Evolutionary conservation across 2,797 vertebrate genomes (phyloP).

Genomic region (Pangasius mekongensis): DNA sequence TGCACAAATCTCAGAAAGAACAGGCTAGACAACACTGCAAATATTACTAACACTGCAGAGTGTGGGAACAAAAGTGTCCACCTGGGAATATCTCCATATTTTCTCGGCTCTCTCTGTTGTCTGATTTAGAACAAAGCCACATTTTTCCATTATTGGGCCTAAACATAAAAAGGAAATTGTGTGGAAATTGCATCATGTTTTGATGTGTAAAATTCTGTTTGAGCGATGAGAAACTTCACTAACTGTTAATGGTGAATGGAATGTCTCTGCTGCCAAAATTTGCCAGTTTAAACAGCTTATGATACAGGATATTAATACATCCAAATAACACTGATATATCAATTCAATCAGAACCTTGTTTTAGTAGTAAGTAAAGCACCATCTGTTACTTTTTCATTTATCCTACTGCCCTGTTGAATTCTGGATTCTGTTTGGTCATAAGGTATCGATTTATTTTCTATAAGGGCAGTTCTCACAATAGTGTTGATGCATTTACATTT

Average conservation of each 20-base stretch:
- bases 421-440: not conserved
- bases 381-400: not conserved
- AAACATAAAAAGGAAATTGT: not conserved
- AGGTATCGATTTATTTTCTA: not conserved
- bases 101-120: not conserved
- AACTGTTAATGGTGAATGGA: not conserved
- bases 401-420: not conserved
- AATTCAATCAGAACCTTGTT: not conserved
- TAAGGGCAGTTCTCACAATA: not conserved
- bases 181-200: not conserved
- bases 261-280: not conserved
- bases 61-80: not conserved
- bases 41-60: not conserved
- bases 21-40: not conserved
- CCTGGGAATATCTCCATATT: not conserved
- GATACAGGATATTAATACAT: too few species aligned
- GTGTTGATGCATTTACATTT: not conserved
- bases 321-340: not conserved
- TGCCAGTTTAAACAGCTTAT: not conserved
- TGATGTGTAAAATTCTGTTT: not conserved
- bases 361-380: not conserved
- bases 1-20: not conserved
- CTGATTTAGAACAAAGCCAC: not conserved
- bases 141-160: not conserved
- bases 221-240: not conserved